Conservation (phyloP, 2,797 vertebrate genomes). For the Coendou prehensilis region DNA sequence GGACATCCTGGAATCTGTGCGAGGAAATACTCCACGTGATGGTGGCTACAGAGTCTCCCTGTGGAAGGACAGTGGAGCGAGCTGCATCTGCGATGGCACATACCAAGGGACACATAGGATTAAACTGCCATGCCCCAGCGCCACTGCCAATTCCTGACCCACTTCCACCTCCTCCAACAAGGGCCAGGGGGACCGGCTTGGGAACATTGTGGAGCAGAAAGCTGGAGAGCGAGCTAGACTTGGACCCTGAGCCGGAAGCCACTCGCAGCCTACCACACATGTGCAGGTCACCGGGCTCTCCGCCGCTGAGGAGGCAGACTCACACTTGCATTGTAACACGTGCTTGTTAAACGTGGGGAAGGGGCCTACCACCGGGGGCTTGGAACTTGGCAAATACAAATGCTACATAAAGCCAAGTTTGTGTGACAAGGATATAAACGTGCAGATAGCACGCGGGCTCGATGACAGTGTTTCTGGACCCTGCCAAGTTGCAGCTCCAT, state of each 20-base stretch:
- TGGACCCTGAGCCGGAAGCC: fast-evolving
- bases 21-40: fast-evolving
- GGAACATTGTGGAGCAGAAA: not conserved
- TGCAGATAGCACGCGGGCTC: fast-evolving
- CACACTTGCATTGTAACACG: fast-evolving
- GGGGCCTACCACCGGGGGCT: fast-evolving
- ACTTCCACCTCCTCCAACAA: fast-evolving
- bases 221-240: no score
- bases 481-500: not conserved
- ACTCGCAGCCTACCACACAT: fast-evolving
- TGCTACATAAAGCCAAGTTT: not conserved
- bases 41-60: not conserved
- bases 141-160: fast-evolving
- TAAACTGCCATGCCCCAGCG: fast-evolving
- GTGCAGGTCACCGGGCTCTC: not conserved
- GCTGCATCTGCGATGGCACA: fast-evolving
- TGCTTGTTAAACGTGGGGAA: not conserved
- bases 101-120: fast-evolving
- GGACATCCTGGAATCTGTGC: fast-evolving
- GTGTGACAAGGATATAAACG: fast-evolving
- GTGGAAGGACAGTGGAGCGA: fast-evolving
- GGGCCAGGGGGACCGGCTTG: fast-evolving
- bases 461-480: not conserved
- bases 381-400: not conserved
- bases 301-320: not conserved